Evolutionary conservation across 2,888 invertebrate species (phyloP), one percentile per base, ranked within the genome.

Genomic region (Netelia inedita): DNA sequence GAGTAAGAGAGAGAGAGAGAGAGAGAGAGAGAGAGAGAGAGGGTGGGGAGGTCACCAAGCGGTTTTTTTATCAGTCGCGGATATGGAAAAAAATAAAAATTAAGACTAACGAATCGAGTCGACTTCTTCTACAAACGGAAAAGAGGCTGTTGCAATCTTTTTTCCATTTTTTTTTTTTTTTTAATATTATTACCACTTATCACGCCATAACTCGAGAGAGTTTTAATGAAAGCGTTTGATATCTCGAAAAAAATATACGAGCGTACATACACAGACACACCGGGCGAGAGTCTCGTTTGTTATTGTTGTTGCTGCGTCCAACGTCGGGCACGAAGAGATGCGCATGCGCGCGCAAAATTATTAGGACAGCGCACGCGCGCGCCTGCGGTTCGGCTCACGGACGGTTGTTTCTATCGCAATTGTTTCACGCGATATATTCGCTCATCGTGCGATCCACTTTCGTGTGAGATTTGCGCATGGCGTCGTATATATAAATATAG

Each of bases 401-500:
- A 65, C 61, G 11, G 57, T 21, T 68, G 10, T 80, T 21, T 69
- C 73, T 66, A 82, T 73, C 78, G 65, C 84, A 74, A 85, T 85
- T 85, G 84, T 85, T 81, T 84, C 84, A 85, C 84, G 84, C 81
- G 74, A 85, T 85, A 79, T 71, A 61, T 28, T 28, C 28, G 1
- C 28, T 3, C 14, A 79, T 53, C 21, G n/a, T 55, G n/a, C 78
- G 81, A 85, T 85, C 84, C 74, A 85, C 84, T 85, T 81, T 85
- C 84, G 69, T 81, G 73, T 71, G 23, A 23, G 23, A 28, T 41
- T 65, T 75, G 35, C 19, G 57, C 41, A 19, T 21, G 1, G 53
- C n/a, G 55, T 16, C 8, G 11, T 43, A 43, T 11, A 57, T 53
- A 41, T 65, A 16, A 53, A 65, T 50, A 9, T 41, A 43, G 21